Percentiles rank a stretch among this genome's conserved stretches.
Evolutionary conservation across 2,888 invertebrate genomes (phyloP).

Genomic region (Aphidius colemani): DNA sequence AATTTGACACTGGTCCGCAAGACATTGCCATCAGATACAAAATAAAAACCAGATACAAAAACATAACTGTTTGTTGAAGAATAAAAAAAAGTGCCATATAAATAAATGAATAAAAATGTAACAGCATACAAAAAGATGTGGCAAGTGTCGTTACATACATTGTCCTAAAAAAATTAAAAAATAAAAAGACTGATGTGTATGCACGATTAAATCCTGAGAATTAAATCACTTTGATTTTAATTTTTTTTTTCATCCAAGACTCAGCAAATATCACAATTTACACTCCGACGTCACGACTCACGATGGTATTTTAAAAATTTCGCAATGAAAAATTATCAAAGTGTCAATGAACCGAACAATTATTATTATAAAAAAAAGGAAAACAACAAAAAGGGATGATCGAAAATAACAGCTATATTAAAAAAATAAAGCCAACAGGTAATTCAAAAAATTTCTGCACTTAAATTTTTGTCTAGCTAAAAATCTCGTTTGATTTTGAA

Average conservation of each 20-base stretch:
- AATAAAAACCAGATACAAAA: constrained; percentile 15
- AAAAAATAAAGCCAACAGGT: neutral
- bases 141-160: constrained; percentile 17
- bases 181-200: neutral
- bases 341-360: constrained; percentile 24
- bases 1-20: constrained; percentile 53
- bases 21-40: too few relatives aligned
- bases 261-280: neutral
- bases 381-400: neutral
- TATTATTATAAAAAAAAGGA: neutral
- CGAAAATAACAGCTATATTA: too few relatives aligned
- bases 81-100: constrained; percentile 1
- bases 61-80: neutral
- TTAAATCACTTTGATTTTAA: neutral
- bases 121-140: constrained; percentile 7
- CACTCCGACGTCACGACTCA: constrained; percentile 1
- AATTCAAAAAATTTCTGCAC: too few relatives aligned
- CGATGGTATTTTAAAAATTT: constrained; percentile 22
- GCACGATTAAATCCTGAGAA: neutral
- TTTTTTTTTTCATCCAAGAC: constrained; percentile 1
- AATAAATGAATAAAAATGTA: constrained; percentile 1
- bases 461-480: neutral
- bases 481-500: neutral
- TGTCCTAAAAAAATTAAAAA: neutral
- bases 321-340: constrained; percentile 11